Conservation (phyloP, 2,888 invertebrate genomes). For the Drosophila ustulata region DNA sequence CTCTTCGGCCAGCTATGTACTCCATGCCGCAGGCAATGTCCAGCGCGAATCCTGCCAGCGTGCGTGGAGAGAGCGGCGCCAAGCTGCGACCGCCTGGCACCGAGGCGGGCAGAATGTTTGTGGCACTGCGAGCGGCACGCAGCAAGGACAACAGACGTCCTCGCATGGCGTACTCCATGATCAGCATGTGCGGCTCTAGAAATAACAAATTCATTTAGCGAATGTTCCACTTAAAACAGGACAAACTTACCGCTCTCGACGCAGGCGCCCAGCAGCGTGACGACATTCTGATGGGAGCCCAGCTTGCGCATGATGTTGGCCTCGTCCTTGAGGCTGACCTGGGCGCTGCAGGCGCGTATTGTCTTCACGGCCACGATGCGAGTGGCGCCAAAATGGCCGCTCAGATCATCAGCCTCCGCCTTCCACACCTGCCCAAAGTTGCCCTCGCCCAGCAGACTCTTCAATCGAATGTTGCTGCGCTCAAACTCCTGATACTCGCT, state of each 20-base stretch:
- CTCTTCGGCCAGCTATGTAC: conserved; percentile 92
- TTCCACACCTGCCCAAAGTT: conserved; percentile 96
- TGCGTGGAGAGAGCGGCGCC: conserved; percentile 86
- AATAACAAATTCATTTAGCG: not conserved
- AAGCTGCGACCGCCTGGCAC: conserved; percentile 84
- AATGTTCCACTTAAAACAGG: not conserved
- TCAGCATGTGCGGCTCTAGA: conserved; percentile 92
- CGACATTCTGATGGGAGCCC: conserved; percentile 93
- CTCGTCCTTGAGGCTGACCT: conserved; percentile 91
- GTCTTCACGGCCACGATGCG: conserved; percentile 94
- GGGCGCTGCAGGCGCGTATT: conserved; percentile 91
- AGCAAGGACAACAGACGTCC: conserved; percentile 92
- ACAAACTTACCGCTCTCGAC: conserved; percentile 89
- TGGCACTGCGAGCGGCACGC: conserved; percentile 86
- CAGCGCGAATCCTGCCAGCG: conserved; percentile 92
- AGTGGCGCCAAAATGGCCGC: conserved; percentile 91
- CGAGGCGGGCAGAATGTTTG: conserved; percentile 85
- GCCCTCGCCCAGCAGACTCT: conserved; percentile 93
- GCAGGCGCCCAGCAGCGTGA: conserved; percentile 92
- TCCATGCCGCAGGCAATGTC: conserved; percentile 95
- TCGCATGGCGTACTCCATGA: conserved; percentile 95
- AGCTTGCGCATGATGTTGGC: conserved; percentile 94
- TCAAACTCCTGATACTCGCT: conserved; percentile 88
- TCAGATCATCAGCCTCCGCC: conserved; percentile 92
- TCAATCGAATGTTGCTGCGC: conserved; percentile 90